A percentile compares a stretch with the other conserved stretches of the same genome.
phyloP scores from a whole-genome alignment of 2,888 invertebrate genomes.

The Hirtodrosophila alboralis region DNA sequence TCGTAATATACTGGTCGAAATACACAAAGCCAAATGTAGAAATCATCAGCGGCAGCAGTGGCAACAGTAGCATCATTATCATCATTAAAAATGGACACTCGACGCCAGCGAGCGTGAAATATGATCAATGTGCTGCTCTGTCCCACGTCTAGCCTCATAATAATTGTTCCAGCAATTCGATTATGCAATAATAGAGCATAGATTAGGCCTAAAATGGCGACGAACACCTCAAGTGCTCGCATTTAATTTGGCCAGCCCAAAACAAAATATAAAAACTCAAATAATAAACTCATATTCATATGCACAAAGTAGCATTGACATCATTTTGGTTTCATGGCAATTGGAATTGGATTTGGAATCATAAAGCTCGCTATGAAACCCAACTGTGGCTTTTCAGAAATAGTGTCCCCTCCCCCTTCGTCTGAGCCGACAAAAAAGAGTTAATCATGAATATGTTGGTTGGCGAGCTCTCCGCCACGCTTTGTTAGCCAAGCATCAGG shows the following conservation, averaged over 20 bases:
- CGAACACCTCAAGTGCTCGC: conserved; percentile 41
- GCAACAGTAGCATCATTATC: conserved; percentile 63
- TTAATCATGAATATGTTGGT: conserved; percentile 67
- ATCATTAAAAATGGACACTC: conserved; percentile 73
- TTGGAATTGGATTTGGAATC: conserved; percentile 44
- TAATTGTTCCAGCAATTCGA: conserved; percentile 14
- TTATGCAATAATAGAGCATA: conserved; percentile 69
- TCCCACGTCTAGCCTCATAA: too few species aligned
- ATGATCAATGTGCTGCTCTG: conserved; percentile 62
- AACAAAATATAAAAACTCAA: conserved; percentile 14
- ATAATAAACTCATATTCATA: conserved; percentile 38
- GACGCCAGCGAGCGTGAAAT: conserved; percentile 69
- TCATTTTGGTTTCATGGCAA: conserved; percentile 72
- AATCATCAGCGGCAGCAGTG: too few species aligned
- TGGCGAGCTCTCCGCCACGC: conserved; percentile 80
- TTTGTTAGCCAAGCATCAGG: conserved; percentile 84
- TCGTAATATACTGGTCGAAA: conserved; percentile 47
- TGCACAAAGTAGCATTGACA: conserved; percentile 80
- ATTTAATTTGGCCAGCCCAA: conserved; percentile 10
- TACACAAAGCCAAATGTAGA: conserved; percentile 52
- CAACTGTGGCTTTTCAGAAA: conserved; percentile 1
- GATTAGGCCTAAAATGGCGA: conserved; percentile 38
- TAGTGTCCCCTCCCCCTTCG: neutral
- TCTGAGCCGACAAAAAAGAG: conserved; percentile 34
- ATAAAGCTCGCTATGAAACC: conserved; percentile 64